Conservation (phyloP, 2,888 invertebrate genomes). For the Steromphala cineraria region DNA sequence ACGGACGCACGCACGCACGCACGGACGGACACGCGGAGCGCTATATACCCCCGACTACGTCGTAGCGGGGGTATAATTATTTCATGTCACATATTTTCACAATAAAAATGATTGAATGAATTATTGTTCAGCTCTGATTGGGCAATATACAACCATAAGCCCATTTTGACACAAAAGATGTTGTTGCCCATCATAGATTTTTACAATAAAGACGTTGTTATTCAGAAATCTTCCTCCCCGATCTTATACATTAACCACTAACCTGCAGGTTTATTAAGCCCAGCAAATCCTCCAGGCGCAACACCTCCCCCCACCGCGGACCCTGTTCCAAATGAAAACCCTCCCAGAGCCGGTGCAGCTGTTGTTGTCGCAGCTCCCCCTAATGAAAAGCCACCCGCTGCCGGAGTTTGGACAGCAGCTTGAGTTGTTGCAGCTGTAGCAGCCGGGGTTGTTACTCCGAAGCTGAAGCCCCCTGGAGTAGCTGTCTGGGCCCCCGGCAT, state of each 20-base stretch:
- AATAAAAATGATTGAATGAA: too few relatives aligned
- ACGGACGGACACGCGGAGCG: too few relatives aligned
- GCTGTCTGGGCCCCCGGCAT: slow-evolving; percentile 28
- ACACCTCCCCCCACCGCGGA: background rate
- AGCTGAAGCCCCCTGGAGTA: background rate
- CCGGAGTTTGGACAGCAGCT: background rate
- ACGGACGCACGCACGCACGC: too few relatives aligned
- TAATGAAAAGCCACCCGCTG: background rate
- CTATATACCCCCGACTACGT: too few relatives aligned
- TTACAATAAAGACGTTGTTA: too few relatives aligned
- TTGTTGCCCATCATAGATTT: too few relatives aligned
- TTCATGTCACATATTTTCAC: too few relatives aligned
- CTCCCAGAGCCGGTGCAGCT: background rate
- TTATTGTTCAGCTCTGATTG: too few relatives aligned
- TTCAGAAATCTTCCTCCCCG: too few relatives aligned
- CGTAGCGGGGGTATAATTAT: too few relatives aligned
- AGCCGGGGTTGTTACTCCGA: background rate
- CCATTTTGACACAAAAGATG: too few relatives aligned
- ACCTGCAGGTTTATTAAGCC: background rate
- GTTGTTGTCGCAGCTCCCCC: background rate
- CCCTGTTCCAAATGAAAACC: slow-evolving; percentile 3
- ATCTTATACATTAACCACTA: background rate
- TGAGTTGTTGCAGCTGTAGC: background rate
- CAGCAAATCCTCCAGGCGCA: background rate
- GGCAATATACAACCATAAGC: too few relatives aligned